These are phyloP conservation scores for Tineola bisselliella DNA, from an alignment of 2,888 invertebrate species.

Conservation along the genomic window DNA sequence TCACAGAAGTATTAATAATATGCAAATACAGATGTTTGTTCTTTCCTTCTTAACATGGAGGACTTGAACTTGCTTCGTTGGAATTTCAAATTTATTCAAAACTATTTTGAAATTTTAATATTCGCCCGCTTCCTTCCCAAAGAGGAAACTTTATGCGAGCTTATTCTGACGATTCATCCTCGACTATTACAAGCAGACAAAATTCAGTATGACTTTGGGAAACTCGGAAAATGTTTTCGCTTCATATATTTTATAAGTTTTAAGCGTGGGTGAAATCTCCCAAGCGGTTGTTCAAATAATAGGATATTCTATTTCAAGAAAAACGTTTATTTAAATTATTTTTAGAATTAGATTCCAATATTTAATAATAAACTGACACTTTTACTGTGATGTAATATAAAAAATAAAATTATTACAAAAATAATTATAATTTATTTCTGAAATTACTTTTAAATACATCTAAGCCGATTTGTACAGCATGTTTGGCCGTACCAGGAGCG, in stretches of 20 bases:
- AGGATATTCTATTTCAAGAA: too few species aligned
- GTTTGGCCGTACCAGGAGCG: conserved; percentile 85
- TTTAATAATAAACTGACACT: too few species aligned
- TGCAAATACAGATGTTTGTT: not conserved
- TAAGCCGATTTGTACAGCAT: conserved; percentile 76
- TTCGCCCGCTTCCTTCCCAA: not conserved
- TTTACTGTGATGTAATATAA: too few species aligned
- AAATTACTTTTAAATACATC: conserved; percentile 53
- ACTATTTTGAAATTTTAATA: conserved; percentile 6
- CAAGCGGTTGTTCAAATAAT: not conserved
- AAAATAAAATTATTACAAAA: not conserved
- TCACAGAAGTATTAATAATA: not conserved
- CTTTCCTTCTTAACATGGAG: not conserved
- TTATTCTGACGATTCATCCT: not conserved
- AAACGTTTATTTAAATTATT: too few species aligned
- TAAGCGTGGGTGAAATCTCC: not conserved
- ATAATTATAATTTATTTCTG: conserved; percentile 37
- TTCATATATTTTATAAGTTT: not conserved
- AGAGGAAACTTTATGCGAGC: not conserved
- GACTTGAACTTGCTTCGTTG: not conserved
- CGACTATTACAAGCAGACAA: not conserved
- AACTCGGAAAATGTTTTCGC: not conserved
- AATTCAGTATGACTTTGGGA: not conserved
- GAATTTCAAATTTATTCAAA: not conserved
- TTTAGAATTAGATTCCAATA: too few species aligned